Base-by-base conservation (phyloP, 1,140 invertebrate genomes). In the Acromyrmex echinatior region DNA sequence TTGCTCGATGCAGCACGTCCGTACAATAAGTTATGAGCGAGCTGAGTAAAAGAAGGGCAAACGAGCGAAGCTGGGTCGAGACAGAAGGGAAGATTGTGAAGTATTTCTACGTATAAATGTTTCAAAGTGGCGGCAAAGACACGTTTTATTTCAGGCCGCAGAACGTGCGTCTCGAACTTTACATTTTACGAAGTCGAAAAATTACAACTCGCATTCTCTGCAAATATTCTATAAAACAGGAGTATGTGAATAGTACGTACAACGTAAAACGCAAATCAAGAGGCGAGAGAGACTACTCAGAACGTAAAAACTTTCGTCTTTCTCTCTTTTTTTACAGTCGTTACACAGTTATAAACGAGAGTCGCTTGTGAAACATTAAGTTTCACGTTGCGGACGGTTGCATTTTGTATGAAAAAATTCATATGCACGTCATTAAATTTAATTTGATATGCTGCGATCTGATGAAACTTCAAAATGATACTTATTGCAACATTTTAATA, bases 91-190 rank as follows among this genome's bases (percentile, higher is more conserved):
- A 65, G 58, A 76, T 76, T 35, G 56, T 76, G 18, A 76, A 45
- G 49, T 73, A 71, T 81, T 81, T 58, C 31, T 62, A n/a, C 70
- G 80, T 63, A 35, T 84, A 21, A 84, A 84, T 74, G 70, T 84
- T 84, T 74, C 80, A 84, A 76, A 81, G 80, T 51, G 45, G 14
- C 56, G 18, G 70, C 80, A 62, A 76, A 84, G 80, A 84, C 70
- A 51, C 80, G 80, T n/a, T 84, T 84, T 84, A 74, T 84, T 51
- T 25, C 80, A 21, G 21, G 25, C 63, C 49, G 31, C 78, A 25
- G 58, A 78, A 31, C 31, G 31, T 35, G 63, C 51, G 49, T 5
- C 70, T 84, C 39, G 25, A 84, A 63, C 56, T 62, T 76, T 18
- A 45, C 25, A 62, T 62, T 84, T 84, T 74, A 84, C 58, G 80